A percentile compares a stretch with the other conserved stretches of the same genome.
Evolutionary conservation across 2,113 vertebrate genomes (phyloP).

Genomic region (Setophaga coronata): DNA sequence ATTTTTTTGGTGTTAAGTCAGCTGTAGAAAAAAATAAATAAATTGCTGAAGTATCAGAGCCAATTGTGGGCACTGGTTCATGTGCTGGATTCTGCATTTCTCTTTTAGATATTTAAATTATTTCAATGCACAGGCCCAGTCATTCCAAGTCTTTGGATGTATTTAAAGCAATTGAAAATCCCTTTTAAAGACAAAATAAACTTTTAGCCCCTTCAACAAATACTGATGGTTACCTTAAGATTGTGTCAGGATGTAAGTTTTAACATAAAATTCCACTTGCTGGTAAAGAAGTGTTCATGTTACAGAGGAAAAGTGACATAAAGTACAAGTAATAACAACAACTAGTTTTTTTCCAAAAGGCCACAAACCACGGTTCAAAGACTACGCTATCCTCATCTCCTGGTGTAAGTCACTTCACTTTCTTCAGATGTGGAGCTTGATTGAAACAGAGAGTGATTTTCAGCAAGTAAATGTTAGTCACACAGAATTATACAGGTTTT

Average conservation of each 20-base stretch:
- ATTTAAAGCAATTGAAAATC: slow-evolving; percentile 48
- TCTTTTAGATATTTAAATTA: slow-evolving; percentile 55
- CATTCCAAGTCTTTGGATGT: slow-evolving; percentile 29
- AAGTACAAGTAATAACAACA: neutral
- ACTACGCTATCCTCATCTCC: neutral
- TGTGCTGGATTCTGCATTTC: slow-evolving; percentile 33
- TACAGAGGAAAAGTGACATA: neutral
- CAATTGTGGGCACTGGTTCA: slow-evolving; percentile 61
- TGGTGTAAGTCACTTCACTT: neutral
- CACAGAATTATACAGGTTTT: neutral
- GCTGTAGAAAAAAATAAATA: slow-evolving; percentile 64
- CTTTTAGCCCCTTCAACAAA: neutral
- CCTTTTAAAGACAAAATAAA: neutral
- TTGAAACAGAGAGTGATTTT: neutral
- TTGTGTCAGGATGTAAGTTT: neutral
- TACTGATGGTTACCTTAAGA: neutral
- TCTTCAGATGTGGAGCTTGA: neutral
- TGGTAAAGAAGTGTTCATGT: neutral
- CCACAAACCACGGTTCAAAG: neutral
- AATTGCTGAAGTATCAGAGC: slow-evolving; percentile 51
- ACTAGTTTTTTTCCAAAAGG: neutral
- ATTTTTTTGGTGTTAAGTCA: slow-evolving; percentile 60
- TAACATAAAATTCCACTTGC: neutral
- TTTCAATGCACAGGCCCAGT: slow-evolving; percentile 7
- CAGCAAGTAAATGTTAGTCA: neutral